phyloP scores from a whole-genome alignment of 2,113 vertebrate genomes.

The Ptyas mucosa region DNA sequence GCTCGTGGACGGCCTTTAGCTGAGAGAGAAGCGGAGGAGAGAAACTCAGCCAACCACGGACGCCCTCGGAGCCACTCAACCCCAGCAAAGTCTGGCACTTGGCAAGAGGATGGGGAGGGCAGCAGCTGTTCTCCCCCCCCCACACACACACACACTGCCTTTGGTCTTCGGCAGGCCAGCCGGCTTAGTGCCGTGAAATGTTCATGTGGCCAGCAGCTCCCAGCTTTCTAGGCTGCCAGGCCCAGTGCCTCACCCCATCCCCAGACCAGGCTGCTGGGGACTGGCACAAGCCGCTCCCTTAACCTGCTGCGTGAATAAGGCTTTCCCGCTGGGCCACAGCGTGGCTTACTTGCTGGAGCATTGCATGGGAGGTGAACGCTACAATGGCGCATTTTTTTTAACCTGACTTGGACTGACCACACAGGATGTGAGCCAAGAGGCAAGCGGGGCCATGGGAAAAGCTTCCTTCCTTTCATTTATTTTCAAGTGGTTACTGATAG shows the following conservation, averaged over 20 bases:
- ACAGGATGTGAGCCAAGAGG: background rate
- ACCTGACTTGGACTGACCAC: background rate
- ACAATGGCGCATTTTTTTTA: background rate
- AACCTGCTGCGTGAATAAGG: background rate
- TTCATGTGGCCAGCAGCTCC: background rate
- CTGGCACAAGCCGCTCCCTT: background rate
- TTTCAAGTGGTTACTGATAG: background rate
- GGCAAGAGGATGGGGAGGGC: background rate
- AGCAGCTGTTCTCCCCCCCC: background rate
- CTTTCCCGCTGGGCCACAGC: background rate
- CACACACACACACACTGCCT: background rate
- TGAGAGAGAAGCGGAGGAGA: constrained; percentile 47
- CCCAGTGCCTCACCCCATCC: background rate
- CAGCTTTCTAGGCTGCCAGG: background rate
- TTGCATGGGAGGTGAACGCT: background rate
- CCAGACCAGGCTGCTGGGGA: background rate
- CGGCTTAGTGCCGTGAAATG: fast-evolving
- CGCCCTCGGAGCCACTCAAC: background rate
- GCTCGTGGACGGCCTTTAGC: constrained; percentile 87
- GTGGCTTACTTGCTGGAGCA: background rate
- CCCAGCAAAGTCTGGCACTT: background rate
- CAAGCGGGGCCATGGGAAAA: background rate
- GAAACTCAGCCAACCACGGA: background rate
- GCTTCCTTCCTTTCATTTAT: background rate
- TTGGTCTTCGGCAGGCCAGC: background rate